These are phyloP conservation scores for Tenualosa ilisha DNA, from an alignment of 2,797 vertebrate genomes.

Conservation along the genomic window DNA sequence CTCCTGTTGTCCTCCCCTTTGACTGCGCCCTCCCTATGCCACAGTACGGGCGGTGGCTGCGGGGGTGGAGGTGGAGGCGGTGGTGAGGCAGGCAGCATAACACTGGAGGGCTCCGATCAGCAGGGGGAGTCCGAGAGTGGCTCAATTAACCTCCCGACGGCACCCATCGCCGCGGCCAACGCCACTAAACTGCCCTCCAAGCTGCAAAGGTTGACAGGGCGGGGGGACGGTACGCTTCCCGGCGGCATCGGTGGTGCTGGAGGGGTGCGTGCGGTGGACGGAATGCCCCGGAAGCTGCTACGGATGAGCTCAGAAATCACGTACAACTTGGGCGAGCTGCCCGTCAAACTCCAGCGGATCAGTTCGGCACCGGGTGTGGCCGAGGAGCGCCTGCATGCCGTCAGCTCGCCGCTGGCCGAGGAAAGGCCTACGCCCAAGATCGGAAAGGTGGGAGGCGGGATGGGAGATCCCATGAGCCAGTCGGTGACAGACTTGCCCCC, in stretches of 20 bases:
- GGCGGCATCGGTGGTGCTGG: background rate
- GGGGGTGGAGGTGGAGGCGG: conserved; percentile 71
- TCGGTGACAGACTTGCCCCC: conserved; percentile 97
- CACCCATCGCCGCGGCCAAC: conserved; percentile 38
- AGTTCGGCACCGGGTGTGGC: conserved; percentile 97
- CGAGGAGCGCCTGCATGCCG: conserved; percentile 83
- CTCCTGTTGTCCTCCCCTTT: conserved; percentile 97
- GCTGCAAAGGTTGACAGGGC: conserved; percentile 93
- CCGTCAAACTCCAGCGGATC: conserved; percentile 98
- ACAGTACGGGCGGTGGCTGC: conserved; percentile 80
- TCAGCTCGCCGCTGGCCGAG: conserved; percentile 76
- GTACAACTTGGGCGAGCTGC: conserved; percentile 96
- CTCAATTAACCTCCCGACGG: conserved; percentile 45
- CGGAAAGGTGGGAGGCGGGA: conserved; percentile 48
- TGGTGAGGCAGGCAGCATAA: conserved; percentile 60
- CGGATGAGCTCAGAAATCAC: conserved; percentile 99
- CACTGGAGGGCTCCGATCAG: conserved; percentile 90
- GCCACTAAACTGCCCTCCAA: conserved; percentile 92
- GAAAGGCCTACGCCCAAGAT: conserved; percentile 78
- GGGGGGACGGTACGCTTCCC: conserved; percentile 67
- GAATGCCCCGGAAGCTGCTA: conserved; percentile 94
- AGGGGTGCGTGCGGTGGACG: conserved; percentile 28
- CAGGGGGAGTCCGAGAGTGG: conserved; percentile 85
- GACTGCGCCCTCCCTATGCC: conserved; percentile 93
- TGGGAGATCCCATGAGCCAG: conserved; percentile 91